phyloP scores from a whole-genome alignment of 2,797 vertebrate species.

The Coccyzus lansbergi region DNA sequence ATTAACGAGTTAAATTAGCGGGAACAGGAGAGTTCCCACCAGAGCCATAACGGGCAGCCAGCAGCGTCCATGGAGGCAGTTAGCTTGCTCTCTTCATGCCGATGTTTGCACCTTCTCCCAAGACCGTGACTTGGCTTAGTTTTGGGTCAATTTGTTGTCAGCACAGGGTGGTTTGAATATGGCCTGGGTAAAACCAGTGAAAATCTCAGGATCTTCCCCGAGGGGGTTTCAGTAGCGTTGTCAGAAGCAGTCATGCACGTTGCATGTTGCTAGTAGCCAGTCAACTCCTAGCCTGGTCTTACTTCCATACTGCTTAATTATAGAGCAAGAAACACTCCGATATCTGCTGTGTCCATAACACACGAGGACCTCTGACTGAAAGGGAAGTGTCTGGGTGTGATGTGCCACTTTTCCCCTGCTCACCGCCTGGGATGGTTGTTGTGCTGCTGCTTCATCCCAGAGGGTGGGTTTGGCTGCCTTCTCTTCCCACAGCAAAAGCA shows the following conservation, averaged over 20 bases:
- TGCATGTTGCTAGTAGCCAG: background rate
- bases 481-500: background rate
- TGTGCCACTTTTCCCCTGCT: background rate
- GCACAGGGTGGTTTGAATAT: background rate
- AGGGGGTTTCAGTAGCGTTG: background rate
- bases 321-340: background rate
- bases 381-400: background rate
- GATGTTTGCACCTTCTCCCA: background rate
- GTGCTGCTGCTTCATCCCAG: too few species aligned
- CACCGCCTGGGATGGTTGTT: too few species aligned
- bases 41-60: accelerated
- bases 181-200: background rate
- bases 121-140: background rate
- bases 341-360: background rate
- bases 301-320: background rate
- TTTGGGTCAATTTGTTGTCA: background rate
- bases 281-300: background rate
- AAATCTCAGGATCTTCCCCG: background rate
- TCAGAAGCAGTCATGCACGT: background rate
- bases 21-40: background rate
- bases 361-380: background rate
- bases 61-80: background rate
- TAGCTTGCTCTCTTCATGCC: background rate
- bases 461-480: accelerated
- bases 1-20: background rate